Conservation (phyloP, 2,797 vertebrate genomes). For the Falco peregrinus region DNA sequence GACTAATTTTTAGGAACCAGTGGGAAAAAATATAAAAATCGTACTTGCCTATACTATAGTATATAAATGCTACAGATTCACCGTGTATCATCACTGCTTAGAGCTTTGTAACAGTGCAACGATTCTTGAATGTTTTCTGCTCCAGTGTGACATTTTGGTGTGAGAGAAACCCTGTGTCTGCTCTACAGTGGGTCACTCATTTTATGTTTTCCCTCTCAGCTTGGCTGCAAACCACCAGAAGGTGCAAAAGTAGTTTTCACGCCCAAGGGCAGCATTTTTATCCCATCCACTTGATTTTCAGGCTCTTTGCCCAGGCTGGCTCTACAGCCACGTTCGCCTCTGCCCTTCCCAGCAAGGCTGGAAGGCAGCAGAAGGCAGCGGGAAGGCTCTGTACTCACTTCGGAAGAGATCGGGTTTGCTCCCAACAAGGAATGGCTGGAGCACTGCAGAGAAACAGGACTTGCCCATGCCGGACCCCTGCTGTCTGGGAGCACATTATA, state of each 20-base stretch:
- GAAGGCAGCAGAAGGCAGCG: neutral
- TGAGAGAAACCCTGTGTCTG: neutral
- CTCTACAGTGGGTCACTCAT: neutral
- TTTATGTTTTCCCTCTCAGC: neutral
- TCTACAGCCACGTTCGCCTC: neutral
- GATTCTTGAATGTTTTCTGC: neutral
- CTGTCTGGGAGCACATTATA: rapidly evolving
- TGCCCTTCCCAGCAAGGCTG: neutral
- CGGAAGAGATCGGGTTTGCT: neutral
- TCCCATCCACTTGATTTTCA: neutral
- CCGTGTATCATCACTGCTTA: neutral
- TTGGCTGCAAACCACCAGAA: slow-evolving; percentile 37
- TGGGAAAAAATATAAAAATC: neutral
- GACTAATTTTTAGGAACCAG: neutral
- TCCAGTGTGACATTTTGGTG: neutral
- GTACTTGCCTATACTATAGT: neutral
- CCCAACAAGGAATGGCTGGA: neutral
- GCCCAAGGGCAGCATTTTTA: neutral
- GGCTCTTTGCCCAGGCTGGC: slow-evolving; percentile 8
- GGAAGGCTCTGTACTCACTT: neutral
- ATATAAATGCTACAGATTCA: neutral
- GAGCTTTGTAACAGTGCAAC: neutral
- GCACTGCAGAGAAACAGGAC: neutral
- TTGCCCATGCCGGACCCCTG: neutral
- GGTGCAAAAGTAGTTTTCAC: neutral